Conservation (phyloP, 30 jellyfish, hydroid and myxozoan species). For the Hydractinia symbiolongicarpus region DNA sequence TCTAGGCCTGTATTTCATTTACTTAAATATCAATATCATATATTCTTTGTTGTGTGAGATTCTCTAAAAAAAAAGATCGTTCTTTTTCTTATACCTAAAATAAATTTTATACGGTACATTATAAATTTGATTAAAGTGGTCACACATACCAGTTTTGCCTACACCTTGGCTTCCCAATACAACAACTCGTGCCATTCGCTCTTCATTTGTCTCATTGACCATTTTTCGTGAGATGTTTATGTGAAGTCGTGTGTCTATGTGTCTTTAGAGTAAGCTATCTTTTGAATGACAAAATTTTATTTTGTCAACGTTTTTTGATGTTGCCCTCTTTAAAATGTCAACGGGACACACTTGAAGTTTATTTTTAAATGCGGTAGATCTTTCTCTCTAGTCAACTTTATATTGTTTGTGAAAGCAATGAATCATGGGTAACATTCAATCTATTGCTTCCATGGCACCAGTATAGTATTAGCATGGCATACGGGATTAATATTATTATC, state of each 20-base stretch:
- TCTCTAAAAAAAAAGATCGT: not conserved
- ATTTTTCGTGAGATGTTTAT: not conserved
- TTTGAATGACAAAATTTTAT: not conserved
- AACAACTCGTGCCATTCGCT: conserved; percentile 48
- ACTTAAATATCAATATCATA: too few relatives aligned
- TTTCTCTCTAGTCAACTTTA: too few relatives aligned
- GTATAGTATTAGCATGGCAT: too few relatives aligned
- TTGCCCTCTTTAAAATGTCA: not conserved
- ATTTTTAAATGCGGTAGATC: not conserved
- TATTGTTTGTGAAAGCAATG: too few relatives aligned
- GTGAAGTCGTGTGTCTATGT: not conserved
- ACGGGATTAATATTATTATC: too few relatives aligned
- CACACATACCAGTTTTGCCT: conserved; percentile 73
- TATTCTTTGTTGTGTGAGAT: not conserved
- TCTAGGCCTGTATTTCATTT: too few relatives aligned
- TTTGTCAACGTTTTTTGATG: not conserved
- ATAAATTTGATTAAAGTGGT: not conserved
- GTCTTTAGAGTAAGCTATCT: not conserved
- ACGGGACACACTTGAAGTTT: not conserved
- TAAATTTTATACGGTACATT: not conserved
- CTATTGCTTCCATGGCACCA: too few relatives aligned
- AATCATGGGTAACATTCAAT: too few relatives aligned
- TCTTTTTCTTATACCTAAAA: not conserved
- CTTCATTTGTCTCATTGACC: conserved; percentile 36
- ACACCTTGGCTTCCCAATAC: conserved; percentile 80